Percentiles rank a stretch among this genome's conserved stretches.
Evolutionary conservation across 2,797 vertebrate genomes (phyloP).

Genomic region (Siniperca scherzeri): DNA sequence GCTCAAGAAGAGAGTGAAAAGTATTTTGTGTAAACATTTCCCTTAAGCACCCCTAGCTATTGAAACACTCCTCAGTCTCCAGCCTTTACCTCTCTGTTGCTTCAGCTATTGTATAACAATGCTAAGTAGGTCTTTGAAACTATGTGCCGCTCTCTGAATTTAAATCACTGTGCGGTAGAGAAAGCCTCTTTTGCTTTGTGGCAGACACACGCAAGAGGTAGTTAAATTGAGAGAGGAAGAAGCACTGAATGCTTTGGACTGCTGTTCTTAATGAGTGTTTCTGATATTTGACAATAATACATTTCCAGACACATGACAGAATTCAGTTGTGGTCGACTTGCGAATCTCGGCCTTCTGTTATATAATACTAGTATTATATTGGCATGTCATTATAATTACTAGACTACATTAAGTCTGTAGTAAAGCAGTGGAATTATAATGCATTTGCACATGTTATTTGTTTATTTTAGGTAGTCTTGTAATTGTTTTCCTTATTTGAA

Average conservation of each 20-base stretch:
- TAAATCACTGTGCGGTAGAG: slow-evolving; percentile 69
- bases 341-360: too few species aligned
- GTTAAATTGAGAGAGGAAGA: slow-evolving; percentile 24
- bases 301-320: background rate
- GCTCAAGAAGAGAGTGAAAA: background rate
- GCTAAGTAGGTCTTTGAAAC: slow-evolving; percentile 72
- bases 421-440: background rate
- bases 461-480: background rate
- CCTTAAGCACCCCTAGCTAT: slow-evolving; percentile 14
- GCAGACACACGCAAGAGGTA: slow-evolving; percentile 22
- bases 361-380: too few species aligned
- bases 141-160: slow-evolving; percentile 72
- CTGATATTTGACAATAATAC: background rate
- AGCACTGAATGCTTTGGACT: background rate
- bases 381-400: background rate
- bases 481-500: too few species aligned
- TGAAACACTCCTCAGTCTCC: slow-evolving; percentile 27
- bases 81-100: slow-evolving; percentile 37
- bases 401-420: background rate
- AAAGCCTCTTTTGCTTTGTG: slow-evolving; percentile 46
- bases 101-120: slow-evolving; percentile 60
- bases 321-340: background rate
- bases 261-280: background rate
- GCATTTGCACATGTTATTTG: background rate
- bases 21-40: slow-evolving; percentile 28